A percentile compares a stretch with the other conserved stretches of the same genome.
Conservation (phyloP, 2,797 vertebrate species). For the Chaetodon trifasciatus region DNA sequence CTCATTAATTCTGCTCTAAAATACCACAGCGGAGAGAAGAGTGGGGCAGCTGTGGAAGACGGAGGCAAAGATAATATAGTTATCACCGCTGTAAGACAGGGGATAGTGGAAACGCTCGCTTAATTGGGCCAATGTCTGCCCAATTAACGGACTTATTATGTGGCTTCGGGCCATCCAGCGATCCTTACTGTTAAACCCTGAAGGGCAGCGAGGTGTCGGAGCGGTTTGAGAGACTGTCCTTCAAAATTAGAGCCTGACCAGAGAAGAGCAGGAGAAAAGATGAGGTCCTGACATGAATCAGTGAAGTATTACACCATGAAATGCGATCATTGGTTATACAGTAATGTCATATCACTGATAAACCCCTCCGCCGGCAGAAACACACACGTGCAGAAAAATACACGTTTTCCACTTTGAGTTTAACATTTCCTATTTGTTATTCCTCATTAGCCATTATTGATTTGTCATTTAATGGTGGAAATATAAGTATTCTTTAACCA, state of each 20-base stretch:
- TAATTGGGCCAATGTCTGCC: conserved; percentile 58
- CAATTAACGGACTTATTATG: conserved; percentile 58
- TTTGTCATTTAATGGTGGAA: conserved; percentile 31
- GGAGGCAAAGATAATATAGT: conserved; percentile 46
- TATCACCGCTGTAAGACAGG: conserved; percentile 24
- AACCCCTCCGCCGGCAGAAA: not conserved
- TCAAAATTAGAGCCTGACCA: conserved; percentile 9
- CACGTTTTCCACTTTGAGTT: not conserved
- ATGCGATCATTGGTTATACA: not conserved
- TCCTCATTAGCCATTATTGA: conserved; percentile 33
- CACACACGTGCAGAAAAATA: not conserved
- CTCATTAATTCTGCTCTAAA: conserved; percentile 46
- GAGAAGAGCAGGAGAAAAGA: not conserved
- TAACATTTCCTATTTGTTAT: not conserved
- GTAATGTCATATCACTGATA: not conserved
- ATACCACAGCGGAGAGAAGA: conserved; percentile 8
- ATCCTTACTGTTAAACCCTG: conserved; percentile 37
- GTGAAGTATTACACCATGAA: not conserved
- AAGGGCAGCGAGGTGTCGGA: conserved; percentile 31
- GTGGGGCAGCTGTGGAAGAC: conserved; percentile 2
- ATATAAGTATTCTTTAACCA: conserved; percentile 14
- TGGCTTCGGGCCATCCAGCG: conserved; percentile 32
- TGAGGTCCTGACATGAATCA: conserved; percentile 1
- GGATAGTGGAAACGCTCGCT: conserved; percentile 18
- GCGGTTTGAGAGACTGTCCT: conserved; percentile 23